Percentiles rank a stretch among this genome's conserved stretches.
phyloP scores from a whole-genome alignment of 2,797 vertebrate genomes.

The Girardinus metallicus region DNA sequence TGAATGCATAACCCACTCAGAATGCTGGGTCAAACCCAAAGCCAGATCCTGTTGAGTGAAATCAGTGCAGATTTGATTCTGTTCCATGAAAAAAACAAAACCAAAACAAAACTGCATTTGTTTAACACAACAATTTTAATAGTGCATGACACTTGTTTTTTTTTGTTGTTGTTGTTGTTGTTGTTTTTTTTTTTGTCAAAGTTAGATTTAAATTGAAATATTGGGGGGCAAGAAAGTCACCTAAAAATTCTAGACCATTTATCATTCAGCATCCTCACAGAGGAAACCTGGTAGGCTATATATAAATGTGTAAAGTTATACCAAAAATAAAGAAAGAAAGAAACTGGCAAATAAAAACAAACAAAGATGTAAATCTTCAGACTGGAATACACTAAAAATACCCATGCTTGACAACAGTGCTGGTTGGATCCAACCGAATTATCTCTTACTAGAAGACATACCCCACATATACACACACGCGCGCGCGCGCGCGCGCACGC shows the following conservation, averaged over 20 bases:
- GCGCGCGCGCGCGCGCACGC: not conserved
- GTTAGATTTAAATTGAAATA: not conserved
- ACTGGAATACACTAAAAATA: not conserved
- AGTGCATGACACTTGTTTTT: not conserved
- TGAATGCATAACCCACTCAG: not conserved
- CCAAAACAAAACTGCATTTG: not conserved
- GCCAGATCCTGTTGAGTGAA: not conserved
- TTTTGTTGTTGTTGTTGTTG: no score
- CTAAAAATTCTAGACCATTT: not conserved
- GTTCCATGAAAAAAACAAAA: not conserved
- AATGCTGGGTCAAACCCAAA: not conserved
- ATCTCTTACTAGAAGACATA: slow-evolving; percentile 30
- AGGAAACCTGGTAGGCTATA: not conserved
- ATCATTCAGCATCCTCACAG: not conserved
- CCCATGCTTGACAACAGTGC: not conserved
- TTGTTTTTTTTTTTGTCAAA: not conserved
- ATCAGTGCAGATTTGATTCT: not conserved
- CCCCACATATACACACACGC: not conserved
- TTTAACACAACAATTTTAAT: not conserved
- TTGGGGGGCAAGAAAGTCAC: not conserved
- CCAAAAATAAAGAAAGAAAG: not conserved
- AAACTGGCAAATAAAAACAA: not conserved
- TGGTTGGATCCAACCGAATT: slow-evolving; percentile 4
- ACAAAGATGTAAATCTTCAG: not conserved
- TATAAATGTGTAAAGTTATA: not conserved